phyloP scores from a whole-genome alignment of 2,888 invertebrate species.

The Drosophila suboccidentalis region DNA sequence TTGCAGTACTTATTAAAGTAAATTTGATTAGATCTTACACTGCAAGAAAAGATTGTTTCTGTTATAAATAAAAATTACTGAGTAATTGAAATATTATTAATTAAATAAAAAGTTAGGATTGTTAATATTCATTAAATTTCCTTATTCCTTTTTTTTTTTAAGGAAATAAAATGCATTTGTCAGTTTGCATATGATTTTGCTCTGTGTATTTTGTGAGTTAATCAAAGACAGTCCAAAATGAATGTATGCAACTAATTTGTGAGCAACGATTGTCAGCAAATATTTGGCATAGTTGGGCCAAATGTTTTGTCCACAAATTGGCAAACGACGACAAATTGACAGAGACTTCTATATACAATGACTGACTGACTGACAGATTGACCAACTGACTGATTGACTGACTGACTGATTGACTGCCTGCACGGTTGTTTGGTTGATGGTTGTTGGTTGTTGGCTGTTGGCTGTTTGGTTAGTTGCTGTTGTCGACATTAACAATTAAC shows the following conservation, averaged over 20 bases:
- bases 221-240: slow-evolving; percentile 54
- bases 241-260: slow-evolving; percentile 43
- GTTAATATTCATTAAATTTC: background rate
- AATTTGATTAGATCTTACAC: slow-evolving; percentile 47
- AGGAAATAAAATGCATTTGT: background rate
- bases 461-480: slow-evolving; percentile 49
- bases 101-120: too few relatives aligned
- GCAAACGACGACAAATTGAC: slow-evolving; percentile 64
- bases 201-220: slow-evolving; percentile 47
- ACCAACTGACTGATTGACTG: slow-evolving; percentile 34
- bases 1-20: slow-evolving; percentile 32
- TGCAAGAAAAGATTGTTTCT: slow-evolving; percentile 18
- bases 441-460: slow-evolving; percentile 7
- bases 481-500: slow-evolving; percentile 81
- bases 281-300: slow-evolving; percentile 77
- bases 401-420: slow-evolving; percentile 35
- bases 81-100: background rate
- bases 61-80: background rate
- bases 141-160: too few relatives aligned
- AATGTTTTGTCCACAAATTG: slow-evolving; percentile 60
- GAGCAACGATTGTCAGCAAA: slow-evolving; percentile 53
- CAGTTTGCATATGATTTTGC: slow-evolving; percentile 3
- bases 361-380: slow-evolving; percentile 23
- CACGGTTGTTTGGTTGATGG: slow-evolving; percentile 27
- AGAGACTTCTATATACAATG: slow-evolving; percentile 38